A percentile compares a stretch with the other conserved stretches of the same genome.
Evolutionary conservation across 2,113 vertebrate species (phyloP).

Genomic region (Peucedramus taeniatus): DNA sequence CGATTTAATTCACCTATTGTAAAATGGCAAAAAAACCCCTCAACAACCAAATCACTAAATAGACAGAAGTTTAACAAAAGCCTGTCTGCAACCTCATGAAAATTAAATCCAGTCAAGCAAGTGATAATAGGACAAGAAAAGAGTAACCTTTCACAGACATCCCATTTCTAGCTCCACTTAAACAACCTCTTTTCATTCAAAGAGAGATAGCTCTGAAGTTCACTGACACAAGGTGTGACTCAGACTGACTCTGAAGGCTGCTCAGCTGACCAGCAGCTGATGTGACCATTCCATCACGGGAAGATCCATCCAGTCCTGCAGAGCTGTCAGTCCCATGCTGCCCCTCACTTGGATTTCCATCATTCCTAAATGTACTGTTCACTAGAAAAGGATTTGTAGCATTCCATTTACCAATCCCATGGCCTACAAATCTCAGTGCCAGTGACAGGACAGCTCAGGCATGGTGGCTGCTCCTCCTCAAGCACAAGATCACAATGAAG

Average conservation of each 20-base stretch:
- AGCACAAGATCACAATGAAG: background rate
- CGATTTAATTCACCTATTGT: background rate
- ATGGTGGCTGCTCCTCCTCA: background rate
- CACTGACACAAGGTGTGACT: background rate
- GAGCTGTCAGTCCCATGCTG: background rate
- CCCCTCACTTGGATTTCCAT: background rate
- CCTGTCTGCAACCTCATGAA: background rate
- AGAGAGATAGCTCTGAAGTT: background rate
- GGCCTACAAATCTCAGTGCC: background rate
- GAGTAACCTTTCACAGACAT: background rate
- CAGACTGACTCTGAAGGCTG: background rate
- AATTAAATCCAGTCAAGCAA: background rate
- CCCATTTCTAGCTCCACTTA: background rate
- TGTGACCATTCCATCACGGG: background rate
- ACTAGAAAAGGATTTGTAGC: background rate
- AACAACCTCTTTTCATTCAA: background rate
- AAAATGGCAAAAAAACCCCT: background rate
- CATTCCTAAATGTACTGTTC: background rate
- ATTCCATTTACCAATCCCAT: background rate
- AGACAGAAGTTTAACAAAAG: background rate
- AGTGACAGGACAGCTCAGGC: background rate
- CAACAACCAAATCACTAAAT: background rate
- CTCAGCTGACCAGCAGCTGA: conserved; percentile 24
- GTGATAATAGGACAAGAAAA: background rate
- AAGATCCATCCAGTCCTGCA: background rate